Conservation (phyloP, 2,113 vertebrate species). For the Dasypus novemcinctus region DNA sequence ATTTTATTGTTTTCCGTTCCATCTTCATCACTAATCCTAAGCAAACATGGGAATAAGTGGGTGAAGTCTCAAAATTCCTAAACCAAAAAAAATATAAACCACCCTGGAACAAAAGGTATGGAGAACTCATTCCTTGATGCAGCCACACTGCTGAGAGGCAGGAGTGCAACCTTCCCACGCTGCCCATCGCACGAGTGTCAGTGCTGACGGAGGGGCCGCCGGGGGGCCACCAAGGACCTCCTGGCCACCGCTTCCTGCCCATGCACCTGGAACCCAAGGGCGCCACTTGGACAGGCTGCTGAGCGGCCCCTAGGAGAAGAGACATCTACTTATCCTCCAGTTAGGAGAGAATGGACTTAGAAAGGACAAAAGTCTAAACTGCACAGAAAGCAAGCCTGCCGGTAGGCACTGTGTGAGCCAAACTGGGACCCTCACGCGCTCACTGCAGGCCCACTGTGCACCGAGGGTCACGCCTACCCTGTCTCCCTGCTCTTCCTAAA, state of each 20-base stretch:
- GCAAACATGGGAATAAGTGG: conserved; percentile 31
- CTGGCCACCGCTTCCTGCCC: not conserved
- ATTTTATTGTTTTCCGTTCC: not conserved
- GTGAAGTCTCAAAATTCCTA: conserved; percentile 62
- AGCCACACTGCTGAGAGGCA: not conserved
- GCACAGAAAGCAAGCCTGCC: not conserved
- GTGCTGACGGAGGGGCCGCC: not conserved
- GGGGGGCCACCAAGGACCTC: not conserved
- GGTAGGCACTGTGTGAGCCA: not conserved
- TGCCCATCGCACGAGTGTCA: not conserved
- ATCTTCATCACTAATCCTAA: conserved; percentile 30
- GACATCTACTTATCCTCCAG: not conserved
- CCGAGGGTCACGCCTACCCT: not conserved
- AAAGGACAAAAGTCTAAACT: not conserved
- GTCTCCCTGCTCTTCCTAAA: conserved; percentile 7
- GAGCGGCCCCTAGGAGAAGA: not conserved
- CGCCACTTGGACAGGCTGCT: not conserved
- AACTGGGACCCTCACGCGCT: not conserved
- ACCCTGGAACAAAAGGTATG: conserved; percentile 57
- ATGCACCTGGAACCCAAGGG: not conserved
- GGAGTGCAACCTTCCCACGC: not conserved
- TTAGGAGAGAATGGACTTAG: conserved; percentile 4
- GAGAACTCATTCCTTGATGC: conserved; percentile 6
- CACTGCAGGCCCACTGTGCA: not conserved
- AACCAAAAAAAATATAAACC: conserved; percentile 66